These are phyloP conservation scores for Agriotes lineatus DNA, from an alignment of 2,888 invertebrate species.

Conservation along the genomic window DNA sequence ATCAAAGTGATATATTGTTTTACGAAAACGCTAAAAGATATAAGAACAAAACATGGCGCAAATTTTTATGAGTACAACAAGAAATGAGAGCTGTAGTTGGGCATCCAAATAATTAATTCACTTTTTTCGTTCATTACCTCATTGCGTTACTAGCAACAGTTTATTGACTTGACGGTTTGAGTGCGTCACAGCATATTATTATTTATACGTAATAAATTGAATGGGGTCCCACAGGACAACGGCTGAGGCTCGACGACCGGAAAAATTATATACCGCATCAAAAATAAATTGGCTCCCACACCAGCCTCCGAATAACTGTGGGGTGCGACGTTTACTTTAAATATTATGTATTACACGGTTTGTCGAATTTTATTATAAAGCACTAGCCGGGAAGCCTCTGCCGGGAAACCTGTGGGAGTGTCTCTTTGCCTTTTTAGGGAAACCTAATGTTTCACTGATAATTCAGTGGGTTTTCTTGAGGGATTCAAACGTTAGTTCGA, in stretches of 20 bases:
- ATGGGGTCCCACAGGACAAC: conserved; percentile 52
- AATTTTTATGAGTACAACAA: too few species aligned
- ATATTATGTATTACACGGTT: conserved; percentile 36
- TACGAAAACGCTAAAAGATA: too few species aligned
- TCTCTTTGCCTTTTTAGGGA: too few species aligned
- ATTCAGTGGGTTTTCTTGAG: too few species aligned
- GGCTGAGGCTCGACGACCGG: conserved; percentile 57
- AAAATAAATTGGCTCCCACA: conserved; percentile 61
- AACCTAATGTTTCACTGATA: too few species aligned
- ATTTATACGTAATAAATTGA: conserved; percentile 56
- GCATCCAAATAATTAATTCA: background rate
- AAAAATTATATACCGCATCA: conserved; percentile 64
- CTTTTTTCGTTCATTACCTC: background rate
- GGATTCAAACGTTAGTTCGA: too few species aligned
- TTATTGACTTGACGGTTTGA: conserved; percentile 36
- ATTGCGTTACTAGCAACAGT: background rate
- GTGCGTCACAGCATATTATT: conserved; percentile 47
- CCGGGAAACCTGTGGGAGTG: background rate
- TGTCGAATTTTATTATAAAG: conserved; percentile 26
- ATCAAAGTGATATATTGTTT: too few species aligned
- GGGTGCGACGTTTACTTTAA: conserved; percentile 40
- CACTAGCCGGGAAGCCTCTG: background rate
- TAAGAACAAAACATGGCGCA: too few species aligned
- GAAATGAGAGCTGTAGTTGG: too few species aligned
- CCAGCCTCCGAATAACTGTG: conserved; percentile 34